Percentiles rank a stretch among this genome's conserved stretches.
phyloP scores from a whole-genome alignment of 2,797 vertebrate species.

The Peromyscus eremicus region DNA sequence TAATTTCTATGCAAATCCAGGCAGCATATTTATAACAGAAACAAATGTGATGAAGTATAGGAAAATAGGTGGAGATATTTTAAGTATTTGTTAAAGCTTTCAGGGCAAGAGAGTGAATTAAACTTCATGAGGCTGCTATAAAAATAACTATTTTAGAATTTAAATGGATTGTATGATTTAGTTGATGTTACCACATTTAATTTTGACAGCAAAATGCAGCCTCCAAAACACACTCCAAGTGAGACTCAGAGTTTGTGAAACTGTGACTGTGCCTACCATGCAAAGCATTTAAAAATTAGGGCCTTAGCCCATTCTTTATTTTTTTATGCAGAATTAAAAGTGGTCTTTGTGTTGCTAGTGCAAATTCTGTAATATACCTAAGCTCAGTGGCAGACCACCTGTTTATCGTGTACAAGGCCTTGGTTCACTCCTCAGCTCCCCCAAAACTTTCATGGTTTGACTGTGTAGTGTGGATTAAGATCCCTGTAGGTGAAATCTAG shows the following conservation, averaged over 20 bases:
- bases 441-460: neutral
- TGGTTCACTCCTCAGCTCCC: neutral
- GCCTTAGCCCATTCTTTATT: neutral
- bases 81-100: conserved; percentile 56
- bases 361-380: neutral
- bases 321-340: neutral
- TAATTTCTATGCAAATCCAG: conserved; percentile 61
- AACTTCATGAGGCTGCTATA: conserved; percentile 51
- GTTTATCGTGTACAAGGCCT: neutral
- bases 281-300: neutral
- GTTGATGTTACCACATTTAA: conserved; percentile 39
- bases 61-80: conserved; percentile 67
- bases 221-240: conserved; percentile 5
- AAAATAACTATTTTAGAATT: conserved; percentile 75
- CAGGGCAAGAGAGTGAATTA: conserved; percentile 35
- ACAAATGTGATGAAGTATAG: conserved; percentile 63
- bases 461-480: neutral
- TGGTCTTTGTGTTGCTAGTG: neutral
- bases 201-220: conserved; percentile 63
- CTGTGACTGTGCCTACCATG: neutral
- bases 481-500: neutral
- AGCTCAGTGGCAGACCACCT: neutral
- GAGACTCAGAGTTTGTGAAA: neutral
- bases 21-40: conserved; percentile 60
- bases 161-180: conserved; percentile 52